A percentile compares a stretch with the other conserved stretches of the same genome.
phyloP scores from a whole-genome alignment of 2,113 vertebrate species.

The Copsychus sechellarum region DNA sequence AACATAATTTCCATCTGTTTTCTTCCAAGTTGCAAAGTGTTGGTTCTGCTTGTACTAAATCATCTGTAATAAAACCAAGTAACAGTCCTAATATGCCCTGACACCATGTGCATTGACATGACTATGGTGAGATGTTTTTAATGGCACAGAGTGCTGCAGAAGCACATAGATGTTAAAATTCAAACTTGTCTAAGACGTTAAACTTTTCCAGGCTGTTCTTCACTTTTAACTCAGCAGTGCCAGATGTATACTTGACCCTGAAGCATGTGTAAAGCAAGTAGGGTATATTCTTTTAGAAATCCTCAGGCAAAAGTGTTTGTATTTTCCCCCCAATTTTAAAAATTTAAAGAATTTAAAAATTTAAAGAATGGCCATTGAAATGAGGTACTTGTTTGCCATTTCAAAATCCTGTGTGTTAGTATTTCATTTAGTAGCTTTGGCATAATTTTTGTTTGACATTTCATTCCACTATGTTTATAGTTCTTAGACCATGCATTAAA shows the following conservation, averaged over 20 bases:
- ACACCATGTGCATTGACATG: fast-evolving
- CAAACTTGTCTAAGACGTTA: background rate
- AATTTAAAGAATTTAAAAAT: background rate
- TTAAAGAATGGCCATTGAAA: background rate
- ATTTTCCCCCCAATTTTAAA: background rate
- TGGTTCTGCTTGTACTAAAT: background rate
- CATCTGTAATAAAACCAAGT: background rate
- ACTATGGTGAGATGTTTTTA: background rate
- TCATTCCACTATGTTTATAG: background rate
- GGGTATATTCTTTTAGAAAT: background rate
- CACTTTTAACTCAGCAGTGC: background rate
- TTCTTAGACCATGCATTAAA: background rate
- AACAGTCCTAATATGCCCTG: background rate
- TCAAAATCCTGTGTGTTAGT: background rate
- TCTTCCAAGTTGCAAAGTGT: background rate
- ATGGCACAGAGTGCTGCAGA: background rate
- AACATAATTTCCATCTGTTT: background rate
- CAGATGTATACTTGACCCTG: background rate
- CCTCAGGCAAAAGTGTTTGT: background rate
- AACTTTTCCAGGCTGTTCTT: background rate
- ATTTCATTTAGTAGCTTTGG: background rate
- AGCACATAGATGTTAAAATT: background rate
- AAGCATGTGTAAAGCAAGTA: fast-evolving
- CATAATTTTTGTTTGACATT: background rate
- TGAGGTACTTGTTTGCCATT: background rate